Base-by-base conservation (phyloP, 2,888 invertebrate species). In the Stenodema calcarata region DNA sequence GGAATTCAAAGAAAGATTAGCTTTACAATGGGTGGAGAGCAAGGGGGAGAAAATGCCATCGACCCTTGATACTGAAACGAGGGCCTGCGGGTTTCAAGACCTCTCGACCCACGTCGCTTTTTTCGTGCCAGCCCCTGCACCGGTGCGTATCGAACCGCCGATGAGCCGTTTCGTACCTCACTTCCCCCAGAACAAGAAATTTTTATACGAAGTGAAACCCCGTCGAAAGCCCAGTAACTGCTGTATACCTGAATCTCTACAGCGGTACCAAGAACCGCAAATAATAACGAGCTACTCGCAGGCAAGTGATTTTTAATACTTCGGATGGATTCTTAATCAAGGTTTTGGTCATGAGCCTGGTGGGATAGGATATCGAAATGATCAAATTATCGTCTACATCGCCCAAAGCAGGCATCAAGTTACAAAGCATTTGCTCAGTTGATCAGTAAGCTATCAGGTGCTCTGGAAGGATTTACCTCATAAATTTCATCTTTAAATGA, bases 21-120 rank as follows among this genome's bases (percentile, higher is more conserved):
- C 78, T 9, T 7, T 78, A 42, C 42, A 78, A 42, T 78, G 78
- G 78, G 78, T 78, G 27, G 78, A 78, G 78, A 78, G 78, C 44
- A 42, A 44, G 23, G 78, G 44, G 9, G 35, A 18, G 1, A 30
- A 41, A 76, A 44, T 16, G 3, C 16, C 78, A n/a, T 78, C 78
- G 14, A 23, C 23, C 23, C 62, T 62, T 62, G 23, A 62, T 9
- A 62, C 18, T 9, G 4, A 44, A 2, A 50, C 6, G 50, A 62
- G 62, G 27, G 11, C 3, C 23, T 0, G 27, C 6, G 62, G 9
- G 27, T 62, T 27, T 23, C 27, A 18, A 41, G 78, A 23, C 44
- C 78, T 44, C 44, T 18, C 78, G 27, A 28, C 27, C 27, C 23
- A 44, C n/a, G 44, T 44, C 44, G 42, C 23, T 41, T 44, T 42